Evolutionary conservation across 2,888 invertebrate species (phyloP).

Genomic region (Terebella lapidaria): DNA sequence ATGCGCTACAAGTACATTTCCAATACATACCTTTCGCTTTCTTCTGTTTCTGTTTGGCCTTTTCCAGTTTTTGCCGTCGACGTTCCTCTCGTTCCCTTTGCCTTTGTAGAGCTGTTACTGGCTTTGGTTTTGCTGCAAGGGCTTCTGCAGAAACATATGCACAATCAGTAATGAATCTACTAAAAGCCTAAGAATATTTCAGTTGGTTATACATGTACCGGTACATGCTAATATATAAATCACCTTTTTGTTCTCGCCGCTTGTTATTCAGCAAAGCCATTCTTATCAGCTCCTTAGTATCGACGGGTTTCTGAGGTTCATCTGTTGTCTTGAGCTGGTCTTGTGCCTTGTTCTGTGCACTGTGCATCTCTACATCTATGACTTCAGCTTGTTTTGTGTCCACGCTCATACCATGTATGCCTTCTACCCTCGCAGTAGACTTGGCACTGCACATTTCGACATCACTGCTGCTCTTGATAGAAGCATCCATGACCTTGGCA

Average conservation of each 20-base stretch:
- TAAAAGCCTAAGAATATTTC: not conserved
- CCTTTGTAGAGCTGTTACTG: conserved; percentile 44
- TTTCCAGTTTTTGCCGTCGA: conserved; percentile 41
- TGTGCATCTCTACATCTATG: not conserved
- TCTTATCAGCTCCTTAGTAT: not conserved
- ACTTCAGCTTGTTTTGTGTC: not conserved
- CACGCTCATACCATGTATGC: not conserved
- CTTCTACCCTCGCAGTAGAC: not conserved
- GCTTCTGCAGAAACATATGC: no score
- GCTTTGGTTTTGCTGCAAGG: not conserved
- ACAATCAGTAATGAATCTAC: no score
- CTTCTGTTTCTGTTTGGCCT: conserved; percentile 36
- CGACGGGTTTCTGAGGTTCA: not conserved
- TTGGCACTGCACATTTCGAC: conserved; percentile 4
- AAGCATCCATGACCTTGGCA: no score
- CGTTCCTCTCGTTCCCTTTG: conserved; percentile 50
- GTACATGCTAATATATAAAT: no score
- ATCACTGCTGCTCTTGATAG: not conserved
- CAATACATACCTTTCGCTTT: conserved; percentile 26
- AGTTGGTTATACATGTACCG: no score
- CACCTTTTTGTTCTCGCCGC: not conserved
- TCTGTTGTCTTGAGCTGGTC: not conserved
- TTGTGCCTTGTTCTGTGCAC: not conserved
- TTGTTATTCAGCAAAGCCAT: not conserved
- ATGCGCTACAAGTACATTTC: not conserved